Evolutionary conservation across 1,140 invertebrate genomes (phyloP).

Genomic region (Calephelis virginiensis): DNA sequence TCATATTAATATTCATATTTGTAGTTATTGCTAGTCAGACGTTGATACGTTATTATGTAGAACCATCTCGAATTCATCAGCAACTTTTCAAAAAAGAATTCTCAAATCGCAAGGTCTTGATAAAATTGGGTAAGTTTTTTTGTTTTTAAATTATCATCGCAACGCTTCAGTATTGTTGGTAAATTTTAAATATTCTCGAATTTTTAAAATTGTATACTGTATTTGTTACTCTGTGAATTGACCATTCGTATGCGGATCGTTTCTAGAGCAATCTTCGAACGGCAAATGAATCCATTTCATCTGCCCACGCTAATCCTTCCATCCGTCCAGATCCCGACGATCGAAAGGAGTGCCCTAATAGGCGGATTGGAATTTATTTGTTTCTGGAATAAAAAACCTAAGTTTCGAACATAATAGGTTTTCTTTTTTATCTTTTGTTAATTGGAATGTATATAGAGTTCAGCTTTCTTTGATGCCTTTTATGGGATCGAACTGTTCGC

Average conservation of each 20-base stretch:
- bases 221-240: conserved; percentile 21
- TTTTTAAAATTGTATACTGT: not conserved
- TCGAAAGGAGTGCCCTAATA: conserved; percentile 62
- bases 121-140: no score
- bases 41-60: no score
- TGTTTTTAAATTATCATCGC: no score
- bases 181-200: no score
- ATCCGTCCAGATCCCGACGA: conserved; percentile 51
- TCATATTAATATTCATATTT: no score
- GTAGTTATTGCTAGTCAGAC: no score
- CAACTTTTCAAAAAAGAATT: not conserved
- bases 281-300: conserved; percentile 45
- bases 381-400: conserved; percentile 43
- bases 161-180: no score
- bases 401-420: conserved; percentile 10
- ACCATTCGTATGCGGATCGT: conserved; percentile 44
- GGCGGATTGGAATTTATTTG: conserved; percentile 61
- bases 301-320: conserved; percentile 47
- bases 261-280: conserved; percentile 30
- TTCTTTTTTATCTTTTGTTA: not conserved
- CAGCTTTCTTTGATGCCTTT: no score
- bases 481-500: no score
- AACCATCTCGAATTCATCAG: no score
- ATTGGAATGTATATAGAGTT: not conserved
- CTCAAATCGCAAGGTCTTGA: no score